These are phyloP conservation scores for Aculops lycopersici DNA, from an alignment of 1,140 invertebrate genomes.

Conservation along the genomic window DNA sequence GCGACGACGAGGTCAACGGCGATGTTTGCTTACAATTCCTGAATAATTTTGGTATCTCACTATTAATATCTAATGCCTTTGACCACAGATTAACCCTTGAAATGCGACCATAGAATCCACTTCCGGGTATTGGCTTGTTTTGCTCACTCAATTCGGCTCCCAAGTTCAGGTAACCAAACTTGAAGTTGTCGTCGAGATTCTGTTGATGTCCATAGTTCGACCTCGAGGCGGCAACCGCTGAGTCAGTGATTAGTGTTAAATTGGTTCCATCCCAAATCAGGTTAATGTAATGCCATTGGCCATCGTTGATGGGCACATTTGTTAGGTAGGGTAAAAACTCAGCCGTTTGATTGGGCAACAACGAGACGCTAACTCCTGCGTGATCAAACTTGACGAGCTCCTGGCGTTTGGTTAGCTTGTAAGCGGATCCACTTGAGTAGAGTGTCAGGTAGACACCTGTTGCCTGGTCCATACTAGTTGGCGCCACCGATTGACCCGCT, in stretches of 20 bases:
- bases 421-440: conserved; percentile 44
- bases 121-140: conserved; percentile 37
- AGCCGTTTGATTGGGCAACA: conserved; percentile 26
- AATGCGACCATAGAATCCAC: conserved; percentile 70
- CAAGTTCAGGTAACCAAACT: conserved; percentile 57
- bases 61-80: conserved; percentile 50
- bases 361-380: no score
- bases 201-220: conserved; percentile 5
- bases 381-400: background rate
- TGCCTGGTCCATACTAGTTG: no score
- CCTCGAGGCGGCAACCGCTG: conserved; percentile 42
- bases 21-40: conserved; percentile 26
- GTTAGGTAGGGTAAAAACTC: conserved; percentile 69
- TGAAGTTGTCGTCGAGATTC: conserved; percentile 14
- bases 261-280: conserved; percentile 60
- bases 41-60: conserved; percentile 39
- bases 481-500: no score
- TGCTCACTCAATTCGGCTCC: conserved; percentile 40
- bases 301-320: conserved; percentile 59
- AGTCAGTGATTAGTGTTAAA: conserved; percentile 58
- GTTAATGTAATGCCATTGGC: conserved; percentile 81
- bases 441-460: conserved; percentile 70
- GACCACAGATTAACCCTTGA: conserved; percentile 83
- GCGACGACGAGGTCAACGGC: no score
- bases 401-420: conserved; percentile 27